phyloP scores from a whole-genome alignment of 2,113 vertebrate species.

The Craseonycteris thonglongyai region DNA sequence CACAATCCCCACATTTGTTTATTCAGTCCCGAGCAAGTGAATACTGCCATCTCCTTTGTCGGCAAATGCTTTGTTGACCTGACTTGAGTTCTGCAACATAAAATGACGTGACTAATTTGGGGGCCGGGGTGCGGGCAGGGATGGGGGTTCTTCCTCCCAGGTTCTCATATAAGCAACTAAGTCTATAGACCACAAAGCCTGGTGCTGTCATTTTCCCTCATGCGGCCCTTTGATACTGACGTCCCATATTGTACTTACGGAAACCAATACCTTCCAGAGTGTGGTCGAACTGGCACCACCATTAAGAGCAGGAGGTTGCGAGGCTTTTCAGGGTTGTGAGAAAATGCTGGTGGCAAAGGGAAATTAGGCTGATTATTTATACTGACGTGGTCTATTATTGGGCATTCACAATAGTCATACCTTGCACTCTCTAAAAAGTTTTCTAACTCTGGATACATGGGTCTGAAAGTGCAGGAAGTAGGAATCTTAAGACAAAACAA shows the following conservation, averaged over 20 bases:
- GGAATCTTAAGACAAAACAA: not conserved
- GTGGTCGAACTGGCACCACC: not conserved
- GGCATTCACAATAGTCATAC: not conserved
- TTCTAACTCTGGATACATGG: not conserved
- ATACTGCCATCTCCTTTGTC: constrained; percentile 36
- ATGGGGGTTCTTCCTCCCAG: not conserved
- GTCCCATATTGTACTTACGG: not conserved
- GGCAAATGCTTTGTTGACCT: constrained; percentile 45
- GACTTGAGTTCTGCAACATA: constrained; percentile 22
- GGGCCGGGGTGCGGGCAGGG: no score
- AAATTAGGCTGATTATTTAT: not conserved
- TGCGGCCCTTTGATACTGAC: not conserved
- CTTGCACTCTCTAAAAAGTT: not conserved
- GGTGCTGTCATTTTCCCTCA: not conserved
- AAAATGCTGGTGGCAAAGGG: not conserved
- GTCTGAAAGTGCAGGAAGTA: not conserved
- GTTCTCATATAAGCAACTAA: constrained; percentile 19
- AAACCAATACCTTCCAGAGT: constrained; percentile 36
- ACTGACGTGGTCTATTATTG: not conserved
- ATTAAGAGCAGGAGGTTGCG: not conserved
- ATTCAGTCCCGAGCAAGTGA: constrained; percentile 50
- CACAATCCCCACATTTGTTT: constrained; percentile 50
- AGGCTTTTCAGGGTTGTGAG: not conserved
- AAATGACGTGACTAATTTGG: constrained; percentile 32
- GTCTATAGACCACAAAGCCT: not conserved